Evolutionary conservation across 1,140 invertebrate genomes (phyloP).

Genomic region (Drosophila kepulauana): DNA sequence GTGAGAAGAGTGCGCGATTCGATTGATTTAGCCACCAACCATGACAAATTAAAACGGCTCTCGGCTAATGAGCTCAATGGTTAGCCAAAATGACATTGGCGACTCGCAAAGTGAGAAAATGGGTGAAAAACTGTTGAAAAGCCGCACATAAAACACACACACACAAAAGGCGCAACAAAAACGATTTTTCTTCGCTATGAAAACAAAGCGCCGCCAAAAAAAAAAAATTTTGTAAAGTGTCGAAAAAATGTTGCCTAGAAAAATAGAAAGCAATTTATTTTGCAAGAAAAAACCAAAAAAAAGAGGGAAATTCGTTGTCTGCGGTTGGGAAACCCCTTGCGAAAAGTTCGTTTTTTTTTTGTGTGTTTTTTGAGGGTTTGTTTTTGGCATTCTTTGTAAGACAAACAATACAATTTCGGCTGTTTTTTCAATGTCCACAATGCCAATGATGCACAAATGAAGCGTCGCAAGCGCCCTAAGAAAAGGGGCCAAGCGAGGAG

Average conservation of each 20-base stretch:
- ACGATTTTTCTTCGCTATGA: slow-evolving; percentile 67
- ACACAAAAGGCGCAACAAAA: slow-evolving; percentile 73
- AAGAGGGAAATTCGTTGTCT: slow-evolving; percentile 42
- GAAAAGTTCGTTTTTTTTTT: slow-evolving; percentile 40
- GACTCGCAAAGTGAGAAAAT: slow-evolving; percentile 18
- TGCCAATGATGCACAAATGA: slow-evolving; percentile 69
- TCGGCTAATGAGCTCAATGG: slow-evolving; percentile 72
- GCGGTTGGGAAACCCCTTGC: slow-evolving; percentile 68
- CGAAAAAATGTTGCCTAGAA: slow-evolving; percentile 49
- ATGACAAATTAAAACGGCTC: slow-evolving; percentile 76
- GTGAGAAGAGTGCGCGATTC: slow-evolving; percentile 17
- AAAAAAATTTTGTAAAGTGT: slow-evolving; percentile 45
- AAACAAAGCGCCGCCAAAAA: slow-evolving; percentile 8
- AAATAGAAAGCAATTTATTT: slow-evolving; percentile 49
- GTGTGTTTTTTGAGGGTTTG: slow-evolving; percentile 62
- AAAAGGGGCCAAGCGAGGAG: slow-evolving; percentile 1
- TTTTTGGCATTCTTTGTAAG: slow-evolving; percentile 74
- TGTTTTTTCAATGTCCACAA: slow-evolving; percentile 56
- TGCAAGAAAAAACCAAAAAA: slow-evolving; percentile 1
- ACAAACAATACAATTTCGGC: slow-evolving; percentile 64
- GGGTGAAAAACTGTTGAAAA: slow-evolving; percentile 63
- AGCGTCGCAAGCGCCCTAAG: slow-evolving; percentile 58
- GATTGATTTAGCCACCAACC: slow-evolving; percentile 65
- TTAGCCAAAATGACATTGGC: slow-evolving; percentile 11
- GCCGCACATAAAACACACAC: slow-evolving; percentile 57